phyloP scores from a whole-genome alignment of 2,888 invertebrate species.

The Ormyrus labotus region DNA sequence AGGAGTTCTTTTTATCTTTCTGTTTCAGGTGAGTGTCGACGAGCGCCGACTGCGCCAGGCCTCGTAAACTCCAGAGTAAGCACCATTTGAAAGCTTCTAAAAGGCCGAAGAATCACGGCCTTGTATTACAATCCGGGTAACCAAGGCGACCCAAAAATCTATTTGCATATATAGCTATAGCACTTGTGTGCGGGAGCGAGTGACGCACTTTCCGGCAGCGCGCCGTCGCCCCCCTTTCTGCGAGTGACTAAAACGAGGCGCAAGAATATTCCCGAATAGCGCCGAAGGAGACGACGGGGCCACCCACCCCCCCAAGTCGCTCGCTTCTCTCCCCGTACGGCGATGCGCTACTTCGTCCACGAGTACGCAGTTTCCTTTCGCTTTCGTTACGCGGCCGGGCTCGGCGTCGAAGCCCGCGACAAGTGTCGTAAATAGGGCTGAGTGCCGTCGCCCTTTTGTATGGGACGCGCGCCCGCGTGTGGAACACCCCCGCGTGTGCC shows the following conservation, averaged over 20 bases:
- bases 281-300: background rate
- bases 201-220: slow-evolving; percentile 10
- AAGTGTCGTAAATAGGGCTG: slow-evolving; percentile 26
- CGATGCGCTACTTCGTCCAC: background rate
- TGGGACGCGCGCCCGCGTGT: background rate
- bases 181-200: background rate
- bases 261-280: background rate
- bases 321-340: background rate
- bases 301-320: background rate
- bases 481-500: too few species aligned
- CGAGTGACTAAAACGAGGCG: slow-evolving; percentile 32
- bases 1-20: background rate
- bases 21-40: slow-evolving; percentile 35
- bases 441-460: slow-evolving; percentile 21
- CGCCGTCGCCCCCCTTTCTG: background rate
- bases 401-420: background rate
- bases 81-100: too few species aligned
- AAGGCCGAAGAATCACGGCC: background rate
- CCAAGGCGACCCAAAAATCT: slow-evolving; percentile 17
- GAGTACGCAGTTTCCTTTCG: background rate
- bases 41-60: background rate
- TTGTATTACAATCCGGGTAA: background rate
- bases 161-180: slow-evolving; percentile 2
- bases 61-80: too few species aligned
- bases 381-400: background rate